phyloP scores from a whole-genome alignment of 2,888 invertebrate genomes.

The Pogonocherus hispidulus region DNA sequence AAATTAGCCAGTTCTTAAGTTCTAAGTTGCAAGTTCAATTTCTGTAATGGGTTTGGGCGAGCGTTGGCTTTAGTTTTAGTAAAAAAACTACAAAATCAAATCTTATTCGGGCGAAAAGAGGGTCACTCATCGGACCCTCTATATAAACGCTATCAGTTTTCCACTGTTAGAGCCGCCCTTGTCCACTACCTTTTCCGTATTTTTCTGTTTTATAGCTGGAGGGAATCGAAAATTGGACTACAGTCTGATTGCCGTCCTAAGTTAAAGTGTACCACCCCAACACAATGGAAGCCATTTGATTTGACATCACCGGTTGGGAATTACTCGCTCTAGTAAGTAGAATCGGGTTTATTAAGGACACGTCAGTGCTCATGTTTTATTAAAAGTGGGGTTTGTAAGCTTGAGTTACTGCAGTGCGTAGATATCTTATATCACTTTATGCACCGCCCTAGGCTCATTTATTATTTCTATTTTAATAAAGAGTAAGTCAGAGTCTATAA shows the following conservation, averaged over 20 bases:
- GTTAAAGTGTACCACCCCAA: constrained; percentile 45
- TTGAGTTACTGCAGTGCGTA: no score
- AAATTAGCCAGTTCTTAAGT: not conserved
- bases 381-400: constrained; percentile 43
- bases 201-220: constrained; percentile 17
- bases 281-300: constrained; percentile 45
- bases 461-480: constrained; percentile 28
- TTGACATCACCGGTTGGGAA: constrained; percentile 57
- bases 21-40: not conserved
- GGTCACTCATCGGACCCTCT: constrained; percentile 24
- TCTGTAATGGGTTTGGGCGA: not conserved
- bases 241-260: constrained; percentile 53
- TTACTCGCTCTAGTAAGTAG: constrained; percentile 56
- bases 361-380: constrained; percentile 58
- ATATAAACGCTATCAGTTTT: constrained; percentile 26
- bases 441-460: constrained; percentile 10
- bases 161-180: constrained; percentile 8
- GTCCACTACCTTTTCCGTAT: constrained; percentile 18
- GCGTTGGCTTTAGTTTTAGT: constrained; percentile 5
- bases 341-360: constrained; percentile 56
- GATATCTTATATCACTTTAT: constrained; percentile 8
- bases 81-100: constrained; percentile 16
- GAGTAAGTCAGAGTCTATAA: not conserved
- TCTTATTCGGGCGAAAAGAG: constrained; percentile 19
- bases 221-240: constrained; percentile 23